Base-by-base conservation (phyloP, 2,797 vertebrate species). In the Clarias laeviceps region DNA sequence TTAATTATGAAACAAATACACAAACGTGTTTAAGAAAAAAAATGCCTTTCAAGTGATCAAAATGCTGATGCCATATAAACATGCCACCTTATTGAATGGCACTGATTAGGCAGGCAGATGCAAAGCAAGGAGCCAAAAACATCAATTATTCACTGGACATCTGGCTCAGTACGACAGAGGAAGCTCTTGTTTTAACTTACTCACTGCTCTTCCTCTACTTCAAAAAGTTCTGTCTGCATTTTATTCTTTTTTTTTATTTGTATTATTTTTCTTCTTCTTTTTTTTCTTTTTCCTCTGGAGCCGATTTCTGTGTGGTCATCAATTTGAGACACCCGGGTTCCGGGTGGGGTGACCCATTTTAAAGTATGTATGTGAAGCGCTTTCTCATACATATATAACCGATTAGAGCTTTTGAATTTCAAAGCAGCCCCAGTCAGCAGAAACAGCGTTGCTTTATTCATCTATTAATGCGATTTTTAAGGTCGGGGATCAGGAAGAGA, bases 401-500 rank as follows among this genome's bases (percentile, higher is more conserved):
- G 80, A 87, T 89, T 88, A 85, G 80, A 73, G 57, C 74, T 82
- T 89, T 88, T 88, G 86, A 85, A 90, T 88, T 88, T 90, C 84
- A 90, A 89, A 90, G 88, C 86, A 77, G 83, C 27, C 77, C 69
- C 82, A 89, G 88, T 90, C 89, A 88, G 89, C 82, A 89, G 86
- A 88, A 87, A 88, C 32, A 18, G 70, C 50, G 73, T 84, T 82
- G 83, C 80, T 80, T 88, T 86, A 72, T 90, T 88, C 78, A 84
- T 87, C 78, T 86, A 82, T 85, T 88, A 87, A 86, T 89, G 85
- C 61, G 84, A 89, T 89, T 85, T 77, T 85, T 87, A 89, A 88
- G 87, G 88, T 85, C 80, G 57, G 89, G 77, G 81, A 88, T 89
- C 82, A 85, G 79, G 5, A 54, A 61, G 84, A 82, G 84, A 87